Base-by-base conservation (phyloP, 2,113 vertebrate genomes). In the Pseudonaja textilis region DNA sequence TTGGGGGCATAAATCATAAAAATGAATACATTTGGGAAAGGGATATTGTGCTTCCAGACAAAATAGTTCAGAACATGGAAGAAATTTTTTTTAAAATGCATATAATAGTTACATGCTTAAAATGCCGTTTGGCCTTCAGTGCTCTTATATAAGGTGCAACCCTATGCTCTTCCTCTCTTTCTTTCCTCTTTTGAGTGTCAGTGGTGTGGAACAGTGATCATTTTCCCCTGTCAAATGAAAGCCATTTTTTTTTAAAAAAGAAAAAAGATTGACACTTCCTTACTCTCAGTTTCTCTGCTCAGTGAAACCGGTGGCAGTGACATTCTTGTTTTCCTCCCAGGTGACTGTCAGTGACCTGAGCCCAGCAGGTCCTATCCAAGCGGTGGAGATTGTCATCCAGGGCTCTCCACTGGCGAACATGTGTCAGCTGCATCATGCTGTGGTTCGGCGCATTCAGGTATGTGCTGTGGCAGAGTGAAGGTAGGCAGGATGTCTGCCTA, bases 371-470 rank as follows among this genome's bases (percentile, higher is more conserved):
- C 95, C 97, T 45, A 89, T 98, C 95, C 96, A 96, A 88, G 96
- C 96, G 0, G 93, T 98, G 94, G 98, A 99, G 96, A 96, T 99
- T 93, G 97, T 97, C 86, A 96, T 99, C 91, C 97, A 99, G 94
- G 98, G 99, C 96, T 95, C 97, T 0, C 98, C 98, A 1, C 87
- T 99, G 94, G 97, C 97, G 0, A 96, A 97, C 16, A 94, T 98
- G 96, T 98, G 99, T 96, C 96, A 98, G 92, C 96, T 97, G 39
- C 99, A 99, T 94, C 98, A 99, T 0, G 98, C 99, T 0, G 93
- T 99, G 47, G 59, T 99, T 90, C 52, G 96, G 4, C 98, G 98
- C 29, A 93, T 99, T 45, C 98, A 98, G 98, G 99, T 99, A 96
- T 0, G 1, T 47, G 55, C 12, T 34, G 10, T 25, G 87, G 87